Conservation (phyloP, 1,140 invertebrate genomes). For the Zaprionus camerounensis region DNA sequence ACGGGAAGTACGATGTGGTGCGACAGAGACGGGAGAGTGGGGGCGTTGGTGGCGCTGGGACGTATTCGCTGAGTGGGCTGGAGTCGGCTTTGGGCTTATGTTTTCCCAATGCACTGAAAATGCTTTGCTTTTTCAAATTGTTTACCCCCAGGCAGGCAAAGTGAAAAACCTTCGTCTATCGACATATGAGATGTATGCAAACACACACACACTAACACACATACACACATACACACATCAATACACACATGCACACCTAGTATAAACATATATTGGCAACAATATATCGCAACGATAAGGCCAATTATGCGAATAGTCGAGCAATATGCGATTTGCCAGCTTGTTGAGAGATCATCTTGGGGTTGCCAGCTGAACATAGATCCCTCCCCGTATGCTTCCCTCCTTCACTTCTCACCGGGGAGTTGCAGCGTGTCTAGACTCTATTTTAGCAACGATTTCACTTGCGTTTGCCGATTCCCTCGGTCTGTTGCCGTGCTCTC, state of each 20-base stretch:
- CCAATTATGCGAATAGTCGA: conserved; percentile 46
- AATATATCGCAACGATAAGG: conserved; percentile 1
- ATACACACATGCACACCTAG: neutral
- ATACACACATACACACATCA: neutral
- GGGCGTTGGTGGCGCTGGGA: neutral
- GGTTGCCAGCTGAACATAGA: neutral
- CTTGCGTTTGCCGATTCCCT: neutral
- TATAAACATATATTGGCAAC: neutral
- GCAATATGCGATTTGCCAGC: conserved; percentile 43
- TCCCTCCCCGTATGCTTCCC: neutral
- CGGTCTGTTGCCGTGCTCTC: neutral
- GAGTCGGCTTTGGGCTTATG: conserved; percentile 24
- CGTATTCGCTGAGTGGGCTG: neutral
- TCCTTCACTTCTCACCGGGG: neutral
- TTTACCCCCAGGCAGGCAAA: conserved; percentile 47
- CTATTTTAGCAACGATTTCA: conserved; percentile 5
- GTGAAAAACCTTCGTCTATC: conserved; percentile 56
- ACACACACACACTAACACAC: neutral
- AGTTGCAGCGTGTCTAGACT: neutral
- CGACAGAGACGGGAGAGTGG: neutral
- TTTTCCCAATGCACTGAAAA: conserved; percentile 16
- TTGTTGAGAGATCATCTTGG: conserved; percentile 32
- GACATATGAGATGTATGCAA: conserved; percentile 50
- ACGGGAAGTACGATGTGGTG: neutral
- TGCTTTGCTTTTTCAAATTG: conserved; percentile 5